Evolutionary conservation across 2,888 invertebrate species (phyloP).

Genomic region (Eilema depressum): DNA sequence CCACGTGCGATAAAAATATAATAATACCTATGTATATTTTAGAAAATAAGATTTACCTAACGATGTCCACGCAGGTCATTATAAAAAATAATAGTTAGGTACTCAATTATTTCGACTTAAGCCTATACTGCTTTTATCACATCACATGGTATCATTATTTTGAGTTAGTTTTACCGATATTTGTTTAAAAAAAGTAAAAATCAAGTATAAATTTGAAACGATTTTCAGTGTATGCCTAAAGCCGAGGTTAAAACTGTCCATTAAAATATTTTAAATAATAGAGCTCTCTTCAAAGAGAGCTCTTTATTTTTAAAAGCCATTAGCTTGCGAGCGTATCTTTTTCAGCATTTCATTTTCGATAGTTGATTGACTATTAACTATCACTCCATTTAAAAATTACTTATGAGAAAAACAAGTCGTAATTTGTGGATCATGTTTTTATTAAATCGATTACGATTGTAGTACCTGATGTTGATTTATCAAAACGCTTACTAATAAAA

Average conservation of each 20-base stretch:
- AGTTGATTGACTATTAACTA: constrained; percentile 56
- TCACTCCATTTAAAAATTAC: neutral
- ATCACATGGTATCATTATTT: neutral
- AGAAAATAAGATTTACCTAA: neutral
- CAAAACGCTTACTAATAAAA: no score
- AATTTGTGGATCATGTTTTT: neutral
- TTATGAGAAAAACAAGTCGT: neutral
- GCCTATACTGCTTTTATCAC: neutral
- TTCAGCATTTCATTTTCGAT: constrained; percentile 54
- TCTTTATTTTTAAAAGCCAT: constrained; percentile 70
- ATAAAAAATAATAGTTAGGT: no score
- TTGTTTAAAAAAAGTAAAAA: constrained; percentile 1
- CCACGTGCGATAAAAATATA: no score
- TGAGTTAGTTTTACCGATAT: neutral
- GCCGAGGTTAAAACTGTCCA: constrained; percentile 57
- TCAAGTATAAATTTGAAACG: constrained; percentile 50
- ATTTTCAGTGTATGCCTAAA: constrained; percentile 44
- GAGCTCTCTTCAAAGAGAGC: constrained; percentile 58
- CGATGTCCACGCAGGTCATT: neutral
- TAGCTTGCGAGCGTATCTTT: constrained; percentile 52
- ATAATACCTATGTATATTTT: no score
- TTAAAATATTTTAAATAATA: constrained; percentile 73
- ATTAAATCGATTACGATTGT: no score
- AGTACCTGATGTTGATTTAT: neutral
- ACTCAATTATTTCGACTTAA: neutral